Evolutionary conservation across 2,797 vertebrate genomes (phyloP).

Genomic region (Coreius guichenoti): DNA sequence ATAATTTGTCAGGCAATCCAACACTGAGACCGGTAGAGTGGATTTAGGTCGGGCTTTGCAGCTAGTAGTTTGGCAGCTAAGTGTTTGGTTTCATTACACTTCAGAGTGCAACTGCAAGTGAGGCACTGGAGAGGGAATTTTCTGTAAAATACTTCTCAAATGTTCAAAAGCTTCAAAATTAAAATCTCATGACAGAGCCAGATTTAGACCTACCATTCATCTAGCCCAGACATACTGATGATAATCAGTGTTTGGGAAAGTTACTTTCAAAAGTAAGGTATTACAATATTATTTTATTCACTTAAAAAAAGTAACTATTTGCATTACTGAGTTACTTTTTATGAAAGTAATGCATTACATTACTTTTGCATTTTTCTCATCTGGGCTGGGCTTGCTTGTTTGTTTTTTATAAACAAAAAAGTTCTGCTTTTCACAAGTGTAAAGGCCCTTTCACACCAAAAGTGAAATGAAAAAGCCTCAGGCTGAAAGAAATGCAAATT

Average conservation of each 20-base stretch:
- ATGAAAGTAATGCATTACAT: background rate
- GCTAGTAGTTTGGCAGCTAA: constrained; percentile 41
- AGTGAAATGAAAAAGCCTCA: no score
- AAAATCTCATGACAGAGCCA: background rate
- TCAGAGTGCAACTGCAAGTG: constrained; percentile 39
- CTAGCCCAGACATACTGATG: constrained; percentile 1
- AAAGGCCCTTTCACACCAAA: no score
- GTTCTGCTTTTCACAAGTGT: no score
- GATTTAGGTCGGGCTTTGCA: constrained; percentile 34
- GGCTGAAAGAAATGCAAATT: no score
- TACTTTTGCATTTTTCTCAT: background rate
- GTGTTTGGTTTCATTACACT: constrained; percentile 54
- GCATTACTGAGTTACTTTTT: background rate
- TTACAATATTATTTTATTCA: background rate
- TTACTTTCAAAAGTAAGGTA: background rate
- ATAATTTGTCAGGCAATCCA: constrained; percentile 57
- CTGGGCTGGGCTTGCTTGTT: background rate
- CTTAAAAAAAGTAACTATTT: background rate
- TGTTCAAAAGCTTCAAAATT: constrained; percentile 32
- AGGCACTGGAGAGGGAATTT: constrained; percentile 46
- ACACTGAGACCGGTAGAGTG: constrained; percentile 20
- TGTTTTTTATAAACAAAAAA: background rate
- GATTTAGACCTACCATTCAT: constrained; percentile 19
- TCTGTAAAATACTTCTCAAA: constrained; percentile 21
- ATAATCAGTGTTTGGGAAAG: background rate